Conservation (phyloP, 2,113 vertebrate species). For the Pomatostomus ruficeps region DNA sequence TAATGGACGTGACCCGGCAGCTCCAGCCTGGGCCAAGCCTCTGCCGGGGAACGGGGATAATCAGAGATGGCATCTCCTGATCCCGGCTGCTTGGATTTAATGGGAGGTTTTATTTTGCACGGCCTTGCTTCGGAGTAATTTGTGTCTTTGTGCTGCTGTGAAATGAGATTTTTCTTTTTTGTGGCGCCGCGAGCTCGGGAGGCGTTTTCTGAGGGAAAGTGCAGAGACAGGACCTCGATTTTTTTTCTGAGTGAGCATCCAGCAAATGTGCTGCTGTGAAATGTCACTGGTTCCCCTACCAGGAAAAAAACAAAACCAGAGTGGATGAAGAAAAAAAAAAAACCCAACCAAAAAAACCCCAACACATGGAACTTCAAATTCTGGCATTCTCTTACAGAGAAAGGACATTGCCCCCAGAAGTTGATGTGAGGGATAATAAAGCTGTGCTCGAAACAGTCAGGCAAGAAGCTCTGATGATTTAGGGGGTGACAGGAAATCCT, state of each 20-base stretch:
- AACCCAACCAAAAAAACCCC: not conserved
- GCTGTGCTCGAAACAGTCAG: not conserved
- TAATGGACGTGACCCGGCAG: not conserved
- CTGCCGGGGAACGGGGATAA: not conserved
- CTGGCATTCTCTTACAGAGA: not conserved
- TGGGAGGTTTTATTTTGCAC: constrained; percentile 19
- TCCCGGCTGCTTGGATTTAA: not conserved
- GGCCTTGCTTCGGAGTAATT: constrained; percentile 15
- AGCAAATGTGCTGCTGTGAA: constrained; percentile 20
- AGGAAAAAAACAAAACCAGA: not conserved
- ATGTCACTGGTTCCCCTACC: not conserved
- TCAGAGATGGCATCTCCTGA: constrained; percentile 41
- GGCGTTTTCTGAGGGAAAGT: constrained; percentile 16
- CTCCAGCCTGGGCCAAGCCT: not conserved
- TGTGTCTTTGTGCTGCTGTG: constrained; percentile 23
- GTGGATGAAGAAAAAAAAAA: not conserved
- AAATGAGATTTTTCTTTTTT: constrained; percentile 23
- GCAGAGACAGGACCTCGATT: not conserved
- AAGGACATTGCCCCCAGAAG: not conserved
- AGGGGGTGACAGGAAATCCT: constrained; percentile 1
- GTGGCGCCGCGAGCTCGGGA: not conserved
- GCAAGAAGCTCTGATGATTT: constrained; percentile 2
- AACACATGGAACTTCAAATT: not conserved
- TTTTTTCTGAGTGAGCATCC: not conserved
- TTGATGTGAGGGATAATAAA: constrained; percentile 38